Base-by-base conservation (phyloP, 2,888 invertebrate species). In the Meloe dianella region DNA sequence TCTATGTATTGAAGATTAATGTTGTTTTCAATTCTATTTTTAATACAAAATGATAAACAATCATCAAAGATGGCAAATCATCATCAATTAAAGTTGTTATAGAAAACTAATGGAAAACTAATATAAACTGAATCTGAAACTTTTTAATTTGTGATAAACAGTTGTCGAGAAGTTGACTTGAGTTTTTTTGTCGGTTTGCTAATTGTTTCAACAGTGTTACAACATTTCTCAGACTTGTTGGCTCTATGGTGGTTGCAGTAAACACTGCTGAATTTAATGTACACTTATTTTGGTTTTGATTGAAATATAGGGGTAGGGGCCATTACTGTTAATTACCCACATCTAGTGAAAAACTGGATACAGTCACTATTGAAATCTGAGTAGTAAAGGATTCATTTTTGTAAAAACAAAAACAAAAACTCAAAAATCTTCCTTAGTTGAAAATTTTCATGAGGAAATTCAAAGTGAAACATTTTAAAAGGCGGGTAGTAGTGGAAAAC, bases 1-100 rank as follows among this genome's bases (percentile, higher is more conserved):
- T 60, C 60, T 38, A n/a, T 32, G 60, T 38, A 38, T 30, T n/a
- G 38, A 38, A 60, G 60, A 60, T 60, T 60, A 38, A 60, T 60
- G 60, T 60, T 38, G 35, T 22, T 51, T 38, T n/a, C n/a, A 5
- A 38, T 38, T 51, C 22, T 10, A 54, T 12, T 27, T 14, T 54
- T 35, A 3, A 3, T n/a, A n/a, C n/a, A n/a, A n/a, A n/a, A n/a
- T n/a, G n/a, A n/a, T n/a, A n/a, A n/a, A n/a, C n/a, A n/a, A 35
- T 35, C 10, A 14, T 35, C 3, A 9, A n/a, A 14, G 12, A 35
- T 32, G 35, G 14, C 35, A 35, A 35, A 35, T 35, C 14, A 14
- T 35, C n/a, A 47, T 20, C 9, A 9, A 47, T 2, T 9, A 20
- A 47, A 51, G 22, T 22, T 51, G n/a, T 51, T 22, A 1, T 3